Base-by-base conservation (phyloP, 1,140 invertebrate genomes). In the Rhopalosiphum padi region DNA sequence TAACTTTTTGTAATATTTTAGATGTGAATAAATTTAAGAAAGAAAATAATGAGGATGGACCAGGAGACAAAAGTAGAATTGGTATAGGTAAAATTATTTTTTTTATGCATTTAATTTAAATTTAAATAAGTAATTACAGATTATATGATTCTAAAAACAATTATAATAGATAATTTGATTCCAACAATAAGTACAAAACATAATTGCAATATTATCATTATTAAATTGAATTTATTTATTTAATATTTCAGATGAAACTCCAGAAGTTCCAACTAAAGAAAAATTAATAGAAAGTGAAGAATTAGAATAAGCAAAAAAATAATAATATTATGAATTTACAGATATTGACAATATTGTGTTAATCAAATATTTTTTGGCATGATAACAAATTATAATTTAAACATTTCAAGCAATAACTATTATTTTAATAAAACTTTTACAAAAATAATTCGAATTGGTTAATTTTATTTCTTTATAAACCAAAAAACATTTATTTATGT, bases 11-110 rank as follows among this genome's bases (percentile, higher is more conserved):
- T 85, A 68, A 94, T 94, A 94, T 94, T 94, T 93, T 95, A 96
- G 95, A 95, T 94, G 95, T 95, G 9, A 96, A 95, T 94, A 96
- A 96, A 94, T 96, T 96, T 93, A 95, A 96, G 93, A 95, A 95
- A 94, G 87, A 91, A 41, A 94, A 94, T 82, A 94, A 94, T 21
- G 94, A 94, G 6, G 41, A 53, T 77, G 94, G 94, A 83, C 60
- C 90, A 55, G 92, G 43, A 35, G 83, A 83, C 15, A 46, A 93
- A 86, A 68, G 25, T 37, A 93, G 6, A 35, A 77, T 77, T 77
- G n/a, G 0, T 7, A n/a, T 6, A 77, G 60, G 30, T 77, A 77
- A 77, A 77, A 2, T 77, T n/a, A 68, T n/a, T 77, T n/a, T n/a
- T n/a, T 4, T 30, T 77, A 77, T 77, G 30, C 9, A 18, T 68